Percentiles rank a stretch among this genome's conserved stretches.
These are phyloP conservation scores for Merops nubicus DNA, from an alignment of 2,113 vertebrate genomes.

Conservation along the genomic window DNA sequence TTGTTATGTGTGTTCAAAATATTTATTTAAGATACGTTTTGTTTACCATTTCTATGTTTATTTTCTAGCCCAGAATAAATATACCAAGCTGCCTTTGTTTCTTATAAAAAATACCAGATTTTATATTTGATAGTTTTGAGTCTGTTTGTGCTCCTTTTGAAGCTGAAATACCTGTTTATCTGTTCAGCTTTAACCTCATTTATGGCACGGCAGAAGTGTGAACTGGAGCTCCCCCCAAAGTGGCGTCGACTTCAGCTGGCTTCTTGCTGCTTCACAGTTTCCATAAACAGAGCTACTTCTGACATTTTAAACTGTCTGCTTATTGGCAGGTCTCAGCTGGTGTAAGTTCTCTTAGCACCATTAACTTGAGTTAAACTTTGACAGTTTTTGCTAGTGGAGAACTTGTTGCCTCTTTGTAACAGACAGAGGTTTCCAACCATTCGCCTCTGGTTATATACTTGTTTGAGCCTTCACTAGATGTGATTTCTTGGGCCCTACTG, in stretches of 20 bases:
- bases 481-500: background rate
- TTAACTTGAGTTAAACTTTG: background rate
- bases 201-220: background rate
- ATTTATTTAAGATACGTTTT: background rate
- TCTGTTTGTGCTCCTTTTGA: background rate
- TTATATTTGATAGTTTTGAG: background rate
- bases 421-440: background rate
- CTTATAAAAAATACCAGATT: background rate
- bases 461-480: background rate
- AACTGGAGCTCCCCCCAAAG: background rate
- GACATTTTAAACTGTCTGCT: background rate
- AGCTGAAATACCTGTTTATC: background rate
- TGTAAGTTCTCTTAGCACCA: background rate
- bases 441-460: background rate
- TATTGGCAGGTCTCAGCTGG: too few species aligned
- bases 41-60: background rate
- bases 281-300: background rate
- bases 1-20: background rate
- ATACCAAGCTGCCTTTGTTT: background rate
- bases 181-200: background rate
- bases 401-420: background rate
- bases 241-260: accelerated
- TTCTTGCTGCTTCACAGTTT: background rate
- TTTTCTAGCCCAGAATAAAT: background rate
- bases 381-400: background rate